Evolutionary conservation across 2,888 invertebrate species (phyloP), one percentile per base, ranked within the genome.

Genomic region (Himalopsyche anomala): DNA sequence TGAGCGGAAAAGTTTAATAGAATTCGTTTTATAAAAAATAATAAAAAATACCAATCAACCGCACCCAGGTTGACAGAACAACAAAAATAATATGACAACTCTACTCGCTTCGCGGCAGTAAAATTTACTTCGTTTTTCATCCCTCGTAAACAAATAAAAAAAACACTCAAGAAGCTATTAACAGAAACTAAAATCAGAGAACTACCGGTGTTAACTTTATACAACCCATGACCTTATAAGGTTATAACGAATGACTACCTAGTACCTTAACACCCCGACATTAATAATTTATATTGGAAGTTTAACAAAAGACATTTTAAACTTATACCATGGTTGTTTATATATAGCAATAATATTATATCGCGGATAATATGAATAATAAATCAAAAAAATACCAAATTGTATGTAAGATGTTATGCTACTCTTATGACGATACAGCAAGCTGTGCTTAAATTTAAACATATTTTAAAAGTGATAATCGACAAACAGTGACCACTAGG

Each of bases 401-500:
- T 2, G 8, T 45, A 11, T 45, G 2, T 45, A 45, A 45, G 45
- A 45, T 45, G 9, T 42, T 42, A 42, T 8, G 42, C 5, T 42
- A 42, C 42, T 42, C 42, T 42, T 42, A 42, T 9, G 45, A 0
- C 51, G 12, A 15, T 51, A 15, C 4, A 51, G 51, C 62, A 62
- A 36, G 12, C 15, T 36, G 28, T 15, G 74, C 12, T 74, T 38
- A 74, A 12, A 74, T 74, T 74, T 74, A 38, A 36, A 36, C 74
- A 74, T 74, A 74, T 74, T 74, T 74, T 36, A 36, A 74, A 36
- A 74, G 74, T 74, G 74, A 74, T 74, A 74, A 74, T 74, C 74
- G 74, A 74, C 74, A 74, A 74, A 74, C 74, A 74, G 12, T 74
- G 74, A 38, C 74, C 74, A 74, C 74, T 74, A 74, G 74, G 74